Percentiles rank a stretch among this genome's conserved stretches.
phyloP scores from a whole-genome alignment of 2,888 invertebrate species.

The Oxytorus armatus region DNA sequence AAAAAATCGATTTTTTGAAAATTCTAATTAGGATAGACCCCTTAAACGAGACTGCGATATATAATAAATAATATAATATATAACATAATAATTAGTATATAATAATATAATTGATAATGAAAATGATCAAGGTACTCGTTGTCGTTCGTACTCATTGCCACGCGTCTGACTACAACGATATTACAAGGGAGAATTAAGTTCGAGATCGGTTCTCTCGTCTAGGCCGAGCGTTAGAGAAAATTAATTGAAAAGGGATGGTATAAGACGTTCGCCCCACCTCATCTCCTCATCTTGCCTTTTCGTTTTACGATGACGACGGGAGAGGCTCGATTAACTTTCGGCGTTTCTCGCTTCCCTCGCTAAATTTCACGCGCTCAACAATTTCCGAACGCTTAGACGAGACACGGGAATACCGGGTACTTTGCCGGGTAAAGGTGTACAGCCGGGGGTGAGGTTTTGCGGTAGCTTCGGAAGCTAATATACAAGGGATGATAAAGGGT shows the following conservation, averaged over 20 bases:
- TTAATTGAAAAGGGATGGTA: conserved; percentile 76
- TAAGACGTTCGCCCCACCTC: neutral
- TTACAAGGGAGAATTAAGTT: conserved; percentile 8
- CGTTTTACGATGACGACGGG: conserved; percentile 31
- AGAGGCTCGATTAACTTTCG: conserved; percentile 68
- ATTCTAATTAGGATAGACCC: too few species aligned
- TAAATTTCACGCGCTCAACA: conserved; percentile 63
- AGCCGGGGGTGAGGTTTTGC: conserved; percentile 26
- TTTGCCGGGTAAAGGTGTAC: neutral
- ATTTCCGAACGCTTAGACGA: conserved; percentile 55
- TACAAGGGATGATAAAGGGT: conserved; percentile 2
- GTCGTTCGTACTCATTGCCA: neutral
- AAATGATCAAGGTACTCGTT: neutral
- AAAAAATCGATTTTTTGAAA: too few species aligned
- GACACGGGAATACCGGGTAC: conserved; percentile 30
- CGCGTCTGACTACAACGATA: neutral
- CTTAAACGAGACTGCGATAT: too few species aligned
- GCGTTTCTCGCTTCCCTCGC: conserved; percentile 41
- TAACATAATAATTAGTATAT: too few species aligned
- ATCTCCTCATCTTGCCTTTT: conserved; percentile 3
- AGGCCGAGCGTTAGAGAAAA: conserved; percentile 71
- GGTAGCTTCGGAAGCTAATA: conserved; percentile 15
- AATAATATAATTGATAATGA: too few species aligned
- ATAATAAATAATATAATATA: too few species aligned
- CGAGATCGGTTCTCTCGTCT: conserved; percentile 23